Evolutionary conservation across 2,113 vertebrate species (phyloP).

Genomic region (Boulengeromyrus knoepffleri): DNA sequence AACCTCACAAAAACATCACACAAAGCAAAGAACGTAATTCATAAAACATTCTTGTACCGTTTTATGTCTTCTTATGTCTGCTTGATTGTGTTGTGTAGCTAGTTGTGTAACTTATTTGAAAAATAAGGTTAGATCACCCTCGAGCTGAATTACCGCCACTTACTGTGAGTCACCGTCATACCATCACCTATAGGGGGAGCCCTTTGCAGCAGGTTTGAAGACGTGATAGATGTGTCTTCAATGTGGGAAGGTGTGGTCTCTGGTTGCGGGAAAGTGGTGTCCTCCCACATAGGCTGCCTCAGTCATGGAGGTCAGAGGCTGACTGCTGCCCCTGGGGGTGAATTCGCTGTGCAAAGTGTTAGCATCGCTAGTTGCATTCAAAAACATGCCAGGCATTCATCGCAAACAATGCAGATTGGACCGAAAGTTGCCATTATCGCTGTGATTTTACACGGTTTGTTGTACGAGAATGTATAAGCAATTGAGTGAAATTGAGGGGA

Average conservation of each 20-base stretch:
- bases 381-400: not conserved
- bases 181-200: not conserved
- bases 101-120: not conserved
- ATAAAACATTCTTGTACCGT: not conserved
- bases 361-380: not conserved
- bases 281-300: not conserved
- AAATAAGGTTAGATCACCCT: not conserved
- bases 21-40: not conserved
- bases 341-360: not conserved
- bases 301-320: slow-evolving; percentile 24
- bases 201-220: not conserved
- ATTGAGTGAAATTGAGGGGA: not conserved
- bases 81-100: not conserved
- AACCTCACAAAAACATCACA: not conserved
- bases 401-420: not conserved
- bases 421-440: not conserved
- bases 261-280: not conserved
- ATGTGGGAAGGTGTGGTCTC: not conserved
- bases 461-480: not conserved
- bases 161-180: not conserved
- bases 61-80: not conserved
- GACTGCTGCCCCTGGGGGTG: slow-evolving; percentile 20
- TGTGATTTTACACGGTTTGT: not conserved
- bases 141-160: not conserved
- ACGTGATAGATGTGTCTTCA: not conserved